phyloP scores from a whole-genome alignment of 2,888 invertebrate genomes.

The Ditula angustiorana region DNA sequence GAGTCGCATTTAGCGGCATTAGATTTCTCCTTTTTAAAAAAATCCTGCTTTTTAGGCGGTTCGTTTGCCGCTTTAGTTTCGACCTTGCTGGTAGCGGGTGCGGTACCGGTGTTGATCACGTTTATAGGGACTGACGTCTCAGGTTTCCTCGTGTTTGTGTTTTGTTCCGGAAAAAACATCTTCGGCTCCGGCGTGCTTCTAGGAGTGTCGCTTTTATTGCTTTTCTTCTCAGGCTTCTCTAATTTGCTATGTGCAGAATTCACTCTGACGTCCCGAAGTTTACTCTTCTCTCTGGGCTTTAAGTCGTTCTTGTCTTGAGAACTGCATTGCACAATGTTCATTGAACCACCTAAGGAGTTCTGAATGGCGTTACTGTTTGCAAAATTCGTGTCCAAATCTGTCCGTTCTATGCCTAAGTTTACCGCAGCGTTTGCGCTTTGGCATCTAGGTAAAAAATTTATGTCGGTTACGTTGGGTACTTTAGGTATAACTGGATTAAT shows the following conservation, averaged over 20 bases:
- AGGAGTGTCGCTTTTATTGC: slow-evolving; percentile 69
- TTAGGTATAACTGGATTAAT: slow-evolving; percentile 79
- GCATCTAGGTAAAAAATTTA: slow-evolving; percentile 77
- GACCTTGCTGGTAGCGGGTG: slow-evolving; percentile 64
- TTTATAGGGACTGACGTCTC: slow-evolving; percentile 80
- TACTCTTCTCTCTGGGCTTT: slow-evolving; percentile 77
- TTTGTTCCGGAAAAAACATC: slow-evolving; percentile 80
- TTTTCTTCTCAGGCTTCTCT: slow-evolving; percentile 77
- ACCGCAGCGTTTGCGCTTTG: slow-evolving; percentile 79
- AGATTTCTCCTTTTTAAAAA: slow-evolving; percentile 82
- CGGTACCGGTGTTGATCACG: slow-evolving; percentile 72
- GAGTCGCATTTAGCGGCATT: slow-evolving; percentile 69
- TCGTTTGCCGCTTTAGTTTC: slow-evolving; percentile 70
- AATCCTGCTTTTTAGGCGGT: slow-evolving; percentile 80
- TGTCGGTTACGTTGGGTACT: slow-evolving; percentile 73
- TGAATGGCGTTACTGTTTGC: slow-evolving; percentile 62
- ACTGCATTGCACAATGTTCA: slow-evolving; percentile 66
- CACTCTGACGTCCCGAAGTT: slow-evolving; percentile 77
- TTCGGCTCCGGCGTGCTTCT: slow-evolving; percentile 77
- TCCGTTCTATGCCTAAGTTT: slow-evolving; percentile 71
- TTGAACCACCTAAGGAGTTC: slow-evolving; percentile 65
- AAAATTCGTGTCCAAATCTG: slow-evolving; percentile 69
- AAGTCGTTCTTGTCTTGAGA: slow-evolving; percentile 69
- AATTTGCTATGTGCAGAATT: slow-evolving; percentile 80
- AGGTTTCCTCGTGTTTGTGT: slow-evolving; percentile 68